A percentile compares a stretch with the other conserved stretches of the same genome.
Evolutionary conservation across 2,797 vertebrate genomes (phyloP).

Genomic region (Discoglossus pictus): DNA sequence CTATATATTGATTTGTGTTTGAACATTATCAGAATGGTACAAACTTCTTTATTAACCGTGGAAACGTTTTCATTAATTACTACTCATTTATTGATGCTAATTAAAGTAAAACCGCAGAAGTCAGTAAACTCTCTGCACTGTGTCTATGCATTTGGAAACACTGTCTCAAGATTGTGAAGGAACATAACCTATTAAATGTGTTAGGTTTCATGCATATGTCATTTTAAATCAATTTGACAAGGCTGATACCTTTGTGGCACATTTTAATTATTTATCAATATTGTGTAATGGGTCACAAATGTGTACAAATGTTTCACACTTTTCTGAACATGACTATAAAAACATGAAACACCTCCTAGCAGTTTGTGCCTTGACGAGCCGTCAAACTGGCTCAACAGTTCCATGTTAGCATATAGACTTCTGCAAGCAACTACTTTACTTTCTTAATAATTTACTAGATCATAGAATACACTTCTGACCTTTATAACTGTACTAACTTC

Average conservation of each 20-base stretch:
- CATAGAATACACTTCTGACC: conserved; percentile 1
- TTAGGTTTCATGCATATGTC: no score
- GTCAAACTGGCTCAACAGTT: neutral
- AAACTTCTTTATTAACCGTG: conserved; percentile 11
- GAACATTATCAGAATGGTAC: conserved; percentile 13
- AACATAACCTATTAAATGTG: no score
- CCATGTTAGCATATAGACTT: neutral
- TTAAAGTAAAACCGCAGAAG: conserved; percentile 6
- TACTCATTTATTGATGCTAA: conserved; percentile 8
- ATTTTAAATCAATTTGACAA: no score
- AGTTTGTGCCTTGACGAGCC: neutral
- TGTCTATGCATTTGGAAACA: no score
- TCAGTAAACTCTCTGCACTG: neutral
- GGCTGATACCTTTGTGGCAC: no score
- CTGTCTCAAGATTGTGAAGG: no score
- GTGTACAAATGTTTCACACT: conserved; percentile 1
- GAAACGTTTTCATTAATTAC: conserved; percentile 22
- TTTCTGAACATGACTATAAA: neutral
- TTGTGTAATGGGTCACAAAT: no score
- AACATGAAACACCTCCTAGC: no score
- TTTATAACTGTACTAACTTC: no score
- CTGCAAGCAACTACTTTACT: neutral
- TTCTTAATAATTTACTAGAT: conserved; percentile 5
- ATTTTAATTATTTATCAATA: no score
- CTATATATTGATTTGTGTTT: conserved; percentile 25